Percentiles rank a stretch among this genome's conserved stretches.
Evolutionary conservation across 2,888 invertebrate species (phyloP).

Genomic region (Cynaeus angustus): DNA sequence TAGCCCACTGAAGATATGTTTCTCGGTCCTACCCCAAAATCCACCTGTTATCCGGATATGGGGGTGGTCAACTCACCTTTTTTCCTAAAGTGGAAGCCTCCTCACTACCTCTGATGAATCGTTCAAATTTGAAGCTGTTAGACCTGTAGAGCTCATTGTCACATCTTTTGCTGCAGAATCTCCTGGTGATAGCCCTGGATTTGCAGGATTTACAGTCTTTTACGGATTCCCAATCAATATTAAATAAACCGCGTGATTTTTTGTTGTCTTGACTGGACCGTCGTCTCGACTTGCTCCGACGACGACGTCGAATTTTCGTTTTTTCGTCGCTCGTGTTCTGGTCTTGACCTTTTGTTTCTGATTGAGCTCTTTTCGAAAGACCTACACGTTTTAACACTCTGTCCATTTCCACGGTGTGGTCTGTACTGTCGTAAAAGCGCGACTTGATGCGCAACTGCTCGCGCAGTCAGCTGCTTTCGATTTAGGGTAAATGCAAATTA

Average conservation of each 20-base stretch:
- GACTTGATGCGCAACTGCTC: slow-evolving; percentile 59
- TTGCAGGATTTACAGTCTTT: slow-evolving; percentile 75
- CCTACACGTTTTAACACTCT: slow-evolving; percentile 71
- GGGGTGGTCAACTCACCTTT: slow-evolving; percentile 75
- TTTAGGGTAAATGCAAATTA: slow-evolving; percentile 57
- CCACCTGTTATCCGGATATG: slow-evolving; percentile 41
- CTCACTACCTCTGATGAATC: slow-evolving; percentile 84
- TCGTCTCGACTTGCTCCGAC: slow-evolving; percentile 67
- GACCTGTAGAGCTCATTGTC: slow-evolving; percentile 91
- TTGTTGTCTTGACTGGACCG: slow-evolving; percentile 62
- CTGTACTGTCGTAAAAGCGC: slow-evolving; percentile 61
- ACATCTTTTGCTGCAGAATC: slow-evolving; percentile 83
- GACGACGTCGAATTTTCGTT: slow-evolving; percentile 60
- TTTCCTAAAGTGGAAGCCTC: slow-evolving; percentile 74
- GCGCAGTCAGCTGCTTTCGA: slow-evolving; percentile 66
- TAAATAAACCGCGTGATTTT: slow-evolving; percentile 69
- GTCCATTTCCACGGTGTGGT: slow-evolving; percentile 68
- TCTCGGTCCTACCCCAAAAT: slow-evolving; percentile 46
- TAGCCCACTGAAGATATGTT: neutral
- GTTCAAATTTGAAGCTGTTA: slow-evolving; percentile 91
- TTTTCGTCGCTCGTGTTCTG: slow-evolving; percentile 57
- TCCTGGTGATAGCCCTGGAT: slow-evolving; percentile 78
- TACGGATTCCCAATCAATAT: slow-evolving; percentile 75
- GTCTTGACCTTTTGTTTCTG: slow-evolving; percentile 60
- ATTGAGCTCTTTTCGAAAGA: slow-evolving; percentile 68